phyloP scores from a whole-genome alignment of 2,797 vertebrate species.

The Podarcis lilfordi region DNA sequence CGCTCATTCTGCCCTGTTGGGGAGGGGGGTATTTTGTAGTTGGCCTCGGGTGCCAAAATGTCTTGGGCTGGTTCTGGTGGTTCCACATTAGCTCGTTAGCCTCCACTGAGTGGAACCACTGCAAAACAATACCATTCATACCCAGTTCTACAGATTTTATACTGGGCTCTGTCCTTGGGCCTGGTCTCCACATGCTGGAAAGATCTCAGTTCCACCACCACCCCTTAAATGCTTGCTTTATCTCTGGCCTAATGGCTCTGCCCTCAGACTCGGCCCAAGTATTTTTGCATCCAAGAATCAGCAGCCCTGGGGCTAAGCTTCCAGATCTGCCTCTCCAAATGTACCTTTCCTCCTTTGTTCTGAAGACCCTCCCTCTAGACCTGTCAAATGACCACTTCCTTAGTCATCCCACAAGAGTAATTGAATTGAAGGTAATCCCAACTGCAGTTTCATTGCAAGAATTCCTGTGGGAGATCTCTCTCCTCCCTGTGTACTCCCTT shows the following conservation, averaged over 20 bases:
- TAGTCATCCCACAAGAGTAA: background rate
- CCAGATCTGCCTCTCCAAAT: background rate
- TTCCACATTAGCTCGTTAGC: too few relatives aligned
- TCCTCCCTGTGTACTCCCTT: constrained; percentile 13
- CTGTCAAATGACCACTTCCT: background rate
- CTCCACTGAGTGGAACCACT: background rate
- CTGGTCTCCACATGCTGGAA: background rate
- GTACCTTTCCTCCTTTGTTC: background rate
- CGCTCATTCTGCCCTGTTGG: too few relatives aligned
- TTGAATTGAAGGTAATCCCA: constrained; percentile 7
- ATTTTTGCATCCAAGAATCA: background rate
- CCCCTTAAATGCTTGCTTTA: background rate
- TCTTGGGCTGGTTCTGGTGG: too few relatives aligned
- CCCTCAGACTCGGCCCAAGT: background rate
- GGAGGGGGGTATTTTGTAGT: too few relatives aligned
- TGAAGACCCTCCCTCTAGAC: background rate
- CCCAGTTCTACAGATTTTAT: background rate
- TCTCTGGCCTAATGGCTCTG: background rate
- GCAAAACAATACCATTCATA: background rate
- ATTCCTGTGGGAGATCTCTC: background rate
- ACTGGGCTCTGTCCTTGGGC: background rate
- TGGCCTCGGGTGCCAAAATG: too few relatives aligned
- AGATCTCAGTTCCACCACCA: background rate
- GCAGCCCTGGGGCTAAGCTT: background rate
- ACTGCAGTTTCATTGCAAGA: background rate